Base-by-base conservation (phyloP, 2,113 vertebrate species). In the Pachyramphus minor region DNA sequence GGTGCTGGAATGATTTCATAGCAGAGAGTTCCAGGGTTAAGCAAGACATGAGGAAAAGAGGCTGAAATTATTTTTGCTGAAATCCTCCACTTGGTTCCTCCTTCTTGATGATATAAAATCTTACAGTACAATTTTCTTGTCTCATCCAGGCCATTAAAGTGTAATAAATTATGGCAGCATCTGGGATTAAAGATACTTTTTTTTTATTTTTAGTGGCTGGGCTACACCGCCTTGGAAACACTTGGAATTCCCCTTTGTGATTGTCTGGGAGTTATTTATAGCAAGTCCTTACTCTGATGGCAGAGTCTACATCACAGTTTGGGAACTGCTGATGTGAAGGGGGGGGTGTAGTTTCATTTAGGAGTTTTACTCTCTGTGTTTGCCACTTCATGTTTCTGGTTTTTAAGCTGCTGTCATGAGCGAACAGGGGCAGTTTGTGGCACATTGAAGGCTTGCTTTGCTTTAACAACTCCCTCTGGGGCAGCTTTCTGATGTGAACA, bases 201-300 rank as follows among this genome's bases (percentile, higher is more conserved):
- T 53, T 8, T 60, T 86, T 9, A 64, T 58, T 87, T 93, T 90
- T 81, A 80, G 60, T 56, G 56, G 22, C 60, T 94, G 81, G 66
- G 63, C 78, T 90, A 17, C 59, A 39, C 55, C 3, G 27, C 68
- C 72, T 74, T 81, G 67, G 60, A 88, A 93, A 63, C 83, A 30
- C 60, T 97, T 78, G 91, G 89, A 95, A 92, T 90, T 97, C 90
- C 90, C 79, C 93, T 81, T 79, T 76, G 56, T 90, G 86, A 89
- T 84, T 92, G 33, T 37, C 21, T 56, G 52, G 17, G 60, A 64
- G 92, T 93, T 96, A 97, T 97, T 96, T 94, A 88, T 88, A 93
- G 85, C 7, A 92, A 86, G 44, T 81, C 35, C 76, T 81, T 50
- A 55, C 16, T 81, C 42, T 33, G 63, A 52, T 74, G 33, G 52